A percentile compares a stretch with the other conserved stretches of the same genome.
phyloP scores from a whole-genome alignment of 2,113 vertebrate genomes.

The Microtus oregoni region DNA sequence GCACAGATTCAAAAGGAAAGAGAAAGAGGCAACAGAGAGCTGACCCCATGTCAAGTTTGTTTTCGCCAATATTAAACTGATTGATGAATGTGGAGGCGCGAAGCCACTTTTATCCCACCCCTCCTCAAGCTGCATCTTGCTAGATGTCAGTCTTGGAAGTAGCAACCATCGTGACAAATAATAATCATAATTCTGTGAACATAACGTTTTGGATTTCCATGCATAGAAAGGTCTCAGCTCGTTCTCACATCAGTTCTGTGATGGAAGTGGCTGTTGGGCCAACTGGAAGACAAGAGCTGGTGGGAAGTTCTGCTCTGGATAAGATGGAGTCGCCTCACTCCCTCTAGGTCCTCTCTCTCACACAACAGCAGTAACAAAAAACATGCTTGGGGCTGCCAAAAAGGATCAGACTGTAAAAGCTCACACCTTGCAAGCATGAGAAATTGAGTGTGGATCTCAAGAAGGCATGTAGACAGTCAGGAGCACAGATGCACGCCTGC shows the following conservation, averaged over 20 bases:
- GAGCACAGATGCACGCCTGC: neutral
- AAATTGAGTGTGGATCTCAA: neutral
- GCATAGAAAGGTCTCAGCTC: neutral
- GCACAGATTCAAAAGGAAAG: constrained; percentile 39
- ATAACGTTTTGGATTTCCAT: neutral
- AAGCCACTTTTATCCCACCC: neutral
- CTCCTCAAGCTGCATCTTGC: neutral
- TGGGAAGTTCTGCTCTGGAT: neutral
- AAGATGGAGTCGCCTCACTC: neutral
- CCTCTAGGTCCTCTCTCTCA: neutral
- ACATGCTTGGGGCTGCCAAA: neutral
- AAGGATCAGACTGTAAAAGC: too few relatives aligned
- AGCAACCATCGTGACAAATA: neutral
- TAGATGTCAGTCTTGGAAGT: neutral
- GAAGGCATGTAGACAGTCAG: too few relatives aligned
- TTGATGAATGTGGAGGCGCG: neutral
- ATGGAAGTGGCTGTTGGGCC: fast-evolving
- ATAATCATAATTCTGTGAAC: neutral
- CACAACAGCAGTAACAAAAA: neutral
- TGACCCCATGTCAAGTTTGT: neutral
- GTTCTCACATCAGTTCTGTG: neutral
- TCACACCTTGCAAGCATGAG: neutral
- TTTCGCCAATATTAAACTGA: constrained; percentile 29
- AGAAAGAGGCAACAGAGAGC: neutral
- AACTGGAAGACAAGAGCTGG: neutral